Conservation (phyloP, 35 echinoderm and acorn worm genomes). For the Hemicentrotus pulcherrimus region DNA sequence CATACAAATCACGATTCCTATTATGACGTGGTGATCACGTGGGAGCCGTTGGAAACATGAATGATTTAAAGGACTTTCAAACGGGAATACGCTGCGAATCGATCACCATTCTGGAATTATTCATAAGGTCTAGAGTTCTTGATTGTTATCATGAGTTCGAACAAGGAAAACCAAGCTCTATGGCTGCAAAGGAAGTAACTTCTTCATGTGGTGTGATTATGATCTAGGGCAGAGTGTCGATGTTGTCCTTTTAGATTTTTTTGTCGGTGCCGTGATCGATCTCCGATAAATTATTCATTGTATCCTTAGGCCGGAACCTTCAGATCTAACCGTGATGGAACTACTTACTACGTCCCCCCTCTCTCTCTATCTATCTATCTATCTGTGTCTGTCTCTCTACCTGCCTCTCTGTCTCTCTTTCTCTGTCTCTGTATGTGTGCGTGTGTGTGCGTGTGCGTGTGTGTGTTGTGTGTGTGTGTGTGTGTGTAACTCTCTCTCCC, state of each 20-base stretch:
- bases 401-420: not conserved
- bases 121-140: not conserved
- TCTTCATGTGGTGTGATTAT: not conserved
- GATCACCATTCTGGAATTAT: not conserved
- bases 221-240: not conserved
- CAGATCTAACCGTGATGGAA: not conserved
- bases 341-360: not conserved
- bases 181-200: no score
- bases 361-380: no score
- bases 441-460: no score
- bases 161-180: not conserved
- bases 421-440: not conserved
- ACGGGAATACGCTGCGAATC: not conserved
- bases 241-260: not conserved
- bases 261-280: not conserved
- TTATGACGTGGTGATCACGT: not conserved
- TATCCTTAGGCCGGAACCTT: not conserved
- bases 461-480: no score
- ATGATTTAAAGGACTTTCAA: constrained; percentile 14
- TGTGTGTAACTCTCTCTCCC: no score
- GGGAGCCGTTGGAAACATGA: not conserved
- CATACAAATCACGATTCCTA: not conserved
- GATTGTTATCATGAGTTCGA: not conserved
- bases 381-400: not conserved
- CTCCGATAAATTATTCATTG: not conserved